Evolutionary conservation across 1,140 invertebrate genomes (phyloP).

Genomic region (Drosophila busckii): DNA sequence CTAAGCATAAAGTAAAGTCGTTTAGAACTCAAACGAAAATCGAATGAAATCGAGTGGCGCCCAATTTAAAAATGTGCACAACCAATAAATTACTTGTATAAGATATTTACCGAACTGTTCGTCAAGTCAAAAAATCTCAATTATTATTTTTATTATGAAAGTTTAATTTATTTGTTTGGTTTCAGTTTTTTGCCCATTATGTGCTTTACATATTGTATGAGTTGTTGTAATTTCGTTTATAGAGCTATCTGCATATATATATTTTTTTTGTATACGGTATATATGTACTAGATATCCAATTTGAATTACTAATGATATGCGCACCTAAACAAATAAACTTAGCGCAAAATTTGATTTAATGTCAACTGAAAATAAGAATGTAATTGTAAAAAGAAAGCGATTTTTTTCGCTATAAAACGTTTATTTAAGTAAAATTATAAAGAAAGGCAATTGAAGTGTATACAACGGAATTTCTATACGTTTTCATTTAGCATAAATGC

Average conservation of each 20-base stretch:
- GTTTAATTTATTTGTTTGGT: conserved; percentile 59
- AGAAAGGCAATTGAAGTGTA: conserved; percentile 70
- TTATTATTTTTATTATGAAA: conserved; percentile 54
- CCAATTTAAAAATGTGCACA: too few species aligned
- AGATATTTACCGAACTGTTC: background rate
- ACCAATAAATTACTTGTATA: background rate
- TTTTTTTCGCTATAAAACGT: conserved; percentile 50
- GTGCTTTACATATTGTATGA: conserved; percentile 71
- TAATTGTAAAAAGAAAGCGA: conserved; percentile 16
- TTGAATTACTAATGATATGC: conserved; percentile 65
- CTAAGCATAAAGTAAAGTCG: too few species aligned
- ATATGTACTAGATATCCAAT: conserved; percentile 25
- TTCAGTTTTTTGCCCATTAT: conserved; percentile 55
- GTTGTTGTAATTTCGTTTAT: conserved; percentile 37
- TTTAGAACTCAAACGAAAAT: too few species aligned
- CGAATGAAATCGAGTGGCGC: too few species aligned
- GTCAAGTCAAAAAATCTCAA: background rate
- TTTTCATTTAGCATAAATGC: conserved; percentile 51
- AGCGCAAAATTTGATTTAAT: conserved; percentile 36
- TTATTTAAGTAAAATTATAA: conserved; percentile 70
- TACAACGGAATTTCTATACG: conserved; percentile 56
- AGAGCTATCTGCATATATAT: conserved; percentile 46
- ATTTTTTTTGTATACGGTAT: conserved; percentile 47
- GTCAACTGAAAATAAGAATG: conserved; percentile 26
- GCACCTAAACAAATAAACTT: conserved; percentile 53